A percentile compares a stretch with the other conserved stretches of the same genome.
Evolutionary conservation across 2,888 invertebrate species (phyloP).

Genomic region (Blastobasis lacticolella): DNA sequence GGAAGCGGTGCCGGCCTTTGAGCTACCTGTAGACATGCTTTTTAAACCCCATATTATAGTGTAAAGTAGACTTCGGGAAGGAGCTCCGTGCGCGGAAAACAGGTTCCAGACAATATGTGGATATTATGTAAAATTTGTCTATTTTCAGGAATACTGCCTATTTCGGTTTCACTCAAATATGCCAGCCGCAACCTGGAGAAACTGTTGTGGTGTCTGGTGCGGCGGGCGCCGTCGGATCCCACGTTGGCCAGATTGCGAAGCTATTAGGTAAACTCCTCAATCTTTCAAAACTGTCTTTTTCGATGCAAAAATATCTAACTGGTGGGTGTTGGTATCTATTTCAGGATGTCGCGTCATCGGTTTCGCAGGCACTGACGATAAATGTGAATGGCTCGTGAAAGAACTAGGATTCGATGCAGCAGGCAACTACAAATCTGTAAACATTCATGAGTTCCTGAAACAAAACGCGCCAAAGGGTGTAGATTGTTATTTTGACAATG

Average conservation of each 20-base stretch:
- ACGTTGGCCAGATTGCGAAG: constrained; percentile 85
- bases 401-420: constrained; percentile 79
- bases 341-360: constrained; percentile 80
- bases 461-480: constrained; percentile 80
- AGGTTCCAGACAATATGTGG: too few species aligned
- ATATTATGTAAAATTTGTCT: too few species aligned
- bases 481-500: constrained; percentile 86
- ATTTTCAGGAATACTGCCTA: constrained; percentile 77
- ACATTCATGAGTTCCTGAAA: constrained; percentile 69
- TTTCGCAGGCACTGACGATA: constrained; percentile 80
- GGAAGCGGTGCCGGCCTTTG: too few species aligned
- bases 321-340: neutral
- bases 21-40: too few species aligned
- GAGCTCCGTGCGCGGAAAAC: too few species aligned
- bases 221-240: constrained; percentile 83
- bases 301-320: neutral
- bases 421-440: constrained; percentile 81
- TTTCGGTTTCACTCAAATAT: constrained; percentile 79
- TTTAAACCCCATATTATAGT: too few species aligned
- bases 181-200: constrained; percentile 79
- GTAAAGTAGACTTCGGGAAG: too few species aligned
- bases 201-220: constrained; percentile 81
- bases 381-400: constrained; percentile 78
- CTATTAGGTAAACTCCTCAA: constrained; percentile 59
- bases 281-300: neutral